These are phyloP conservation scores for Tetranychus cinnabarinus DNA, from an alignment of 1,140 invertebrate species.

Conservation along the genomic window DNA sequence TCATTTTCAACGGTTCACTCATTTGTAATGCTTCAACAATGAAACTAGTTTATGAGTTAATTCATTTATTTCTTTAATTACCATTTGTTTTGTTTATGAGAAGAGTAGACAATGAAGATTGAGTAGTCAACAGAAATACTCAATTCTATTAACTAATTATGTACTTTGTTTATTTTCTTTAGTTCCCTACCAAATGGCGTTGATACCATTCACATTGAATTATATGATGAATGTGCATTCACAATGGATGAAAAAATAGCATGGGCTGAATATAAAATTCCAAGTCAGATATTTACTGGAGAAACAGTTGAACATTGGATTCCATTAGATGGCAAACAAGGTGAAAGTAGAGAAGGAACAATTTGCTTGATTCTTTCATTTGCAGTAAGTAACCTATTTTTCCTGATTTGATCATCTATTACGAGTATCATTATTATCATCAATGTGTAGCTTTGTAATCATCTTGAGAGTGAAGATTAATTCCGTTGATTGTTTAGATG, in stretches of 20 bases:
- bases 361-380: conserved; percentile 33
- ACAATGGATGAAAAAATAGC: conserved; percentile 84
- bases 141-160: not conserved
- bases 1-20: too few relatives aligned
- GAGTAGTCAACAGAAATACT: too few relatives aligned
- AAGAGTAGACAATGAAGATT: too few relatives aligned
- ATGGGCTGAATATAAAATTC: conserved; percentile 57
- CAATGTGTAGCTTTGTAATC: not conserved
- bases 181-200: conserved; percentile 66
- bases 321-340: conserved; percentile 66
- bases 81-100: too few relatives aligned
- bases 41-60: too few relatives aligned
- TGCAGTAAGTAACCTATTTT: conserved; percentile 29
- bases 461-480: too few relatives aligned
- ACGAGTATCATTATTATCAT: not conserved
- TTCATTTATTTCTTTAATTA: too few relatives aligned
- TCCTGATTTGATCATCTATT: not conserved
- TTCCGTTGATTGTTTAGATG: too few relatives aligned
- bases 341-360: conserved; percentile 69
- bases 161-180: conserved; percentile 17
- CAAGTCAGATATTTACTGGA: conserved; percentile 49
- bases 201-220: conserved; percentile 65
- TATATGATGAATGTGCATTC: conserved; percentile 90
- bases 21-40: too few relatives aligned
- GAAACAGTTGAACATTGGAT: conserved; percentile 86